Base-by-base conservation (phyloP, 2,113 vertebrate species). In the Mobula birostris region DNA sequence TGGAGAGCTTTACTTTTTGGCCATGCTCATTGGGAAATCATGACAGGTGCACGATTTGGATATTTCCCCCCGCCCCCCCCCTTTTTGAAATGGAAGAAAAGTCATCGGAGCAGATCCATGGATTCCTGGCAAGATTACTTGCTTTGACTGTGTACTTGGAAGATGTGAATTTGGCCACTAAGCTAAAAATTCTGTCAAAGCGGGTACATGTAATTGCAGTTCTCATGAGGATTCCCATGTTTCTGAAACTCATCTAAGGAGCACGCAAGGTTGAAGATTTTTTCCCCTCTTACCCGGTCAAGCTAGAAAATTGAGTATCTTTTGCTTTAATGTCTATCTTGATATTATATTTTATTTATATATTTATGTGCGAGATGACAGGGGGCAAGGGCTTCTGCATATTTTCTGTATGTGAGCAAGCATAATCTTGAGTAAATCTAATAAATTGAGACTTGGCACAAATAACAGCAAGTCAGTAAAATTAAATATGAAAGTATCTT, bases 11-110 rank as follows among this genome's bases (percentile, higher is more conserved):
- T 88, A 21, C 61, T 66, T 88, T 58, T n/a, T 88, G 61, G 85
- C 61, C 32, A 27, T 32, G 29, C 61, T 66, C 21, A 17, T 88
- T 32, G n/a, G 58, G 85, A 90, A 66, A n/a, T 68, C n/a, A 8
- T 90, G 29, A 66, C 85, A 90, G 85, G 85, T 90, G 85, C 61
- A 90, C 29, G 19, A 61, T 19, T 27, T 74, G 21, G 61, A 63
- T 19, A 48, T 36, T 83, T 83, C 56, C 27, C 56, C 58, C 2
- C 66, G 15, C 68, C 9, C 68, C 68, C 68, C 19, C 72, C 72
- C 72, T 24, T 2, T 32, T 90, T 88, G 58, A 88, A 66, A 61
- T 90, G 14, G 85, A 90, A 90, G 85, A 32, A 90, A 90, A 90
- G 66, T 88, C 29, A 66, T 88, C 58, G 85, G 85, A 66, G 2